Percentiles rank a stretch among this genome's conserved stretches.
phyloP scores from a whole-genome alignment of 35 echinoderm and acorn worm genomes.

The Eucidaris tribuloides region DNA sequence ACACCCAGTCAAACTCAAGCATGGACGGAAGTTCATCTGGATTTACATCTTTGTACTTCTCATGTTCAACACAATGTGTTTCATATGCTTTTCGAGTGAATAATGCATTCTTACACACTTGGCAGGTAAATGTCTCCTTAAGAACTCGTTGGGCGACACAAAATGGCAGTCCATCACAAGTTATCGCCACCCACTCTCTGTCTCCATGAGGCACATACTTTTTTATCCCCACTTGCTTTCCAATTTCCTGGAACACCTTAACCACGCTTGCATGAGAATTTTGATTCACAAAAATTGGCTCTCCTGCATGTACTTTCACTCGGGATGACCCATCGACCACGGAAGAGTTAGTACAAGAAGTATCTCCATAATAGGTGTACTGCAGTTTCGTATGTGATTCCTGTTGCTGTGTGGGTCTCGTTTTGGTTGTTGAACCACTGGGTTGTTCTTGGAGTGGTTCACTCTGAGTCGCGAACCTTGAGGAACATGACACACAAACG shows the following conservation, averaged over 20 bases:
- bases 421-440: not conserved
- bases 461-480: not conserved
- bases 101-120: not conserved
- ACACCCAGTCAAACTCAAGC: constrained; percentile 22
- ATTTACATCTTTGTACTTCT: too few relatives aligned
- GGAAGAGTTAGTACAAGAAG: too few relatives aligned
- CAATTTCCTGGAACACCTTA: constrained; percentile 19
- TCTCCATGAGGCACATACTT: not conserved
- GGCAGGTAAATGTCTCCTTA: constrained; percentile 21
- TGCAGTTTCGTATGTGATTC: not conserved
- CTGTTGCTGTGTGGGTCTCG: not conserved
- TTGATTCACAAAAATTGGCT: constrained; percentile 30
- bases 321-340: too few relatives aligned
- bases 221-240: not conserved
- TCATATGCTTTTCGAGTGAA: not conserved
- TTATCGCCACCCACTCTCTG: constrained; percentile 17
- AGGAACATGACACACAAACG: not conserved
- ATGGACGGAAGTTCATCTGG: too few relatives aligned
- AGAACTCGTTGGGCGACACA: not conserved
- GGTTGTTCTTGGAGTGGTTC: not conserved
- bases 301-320: not conserved
- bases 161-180: constrained; percentile 34
- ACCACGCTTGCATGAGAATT: constrained; percentile 15
- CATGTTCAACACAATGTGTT: not conserved
- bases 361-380: too few relatives aligned